These are phyloP conservation scores for Anastatus disparis DNA, from an alignment of 1,140 invertebrate species.

Conservation along the genomic window DNA sequence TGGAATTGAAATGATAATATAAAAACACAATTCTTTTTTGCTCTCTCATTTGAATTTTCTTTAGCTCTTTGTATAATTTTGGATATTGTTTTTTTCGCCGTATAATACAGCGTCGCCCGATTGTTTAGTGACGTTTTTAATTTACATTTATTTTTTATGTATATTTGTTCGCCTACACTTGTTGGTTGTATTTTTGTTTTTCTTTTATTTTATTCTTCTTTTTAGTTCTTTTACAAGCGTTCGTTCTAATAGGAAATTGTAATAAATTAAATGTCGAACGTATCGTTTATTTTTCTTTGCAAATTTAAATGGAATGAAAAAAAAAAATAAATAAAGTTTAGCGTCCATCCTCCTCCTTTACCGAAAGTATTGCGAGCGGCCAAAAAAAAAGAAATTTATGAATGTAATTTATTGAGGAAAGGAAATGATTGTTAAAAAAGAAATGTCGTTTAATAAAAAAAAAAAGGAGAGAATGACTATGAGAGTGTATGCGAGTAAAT, in stretches of 20 bases:
- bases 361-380: conserved; percentile 15
- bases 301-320: too few relatives aligned
- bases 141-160: background rate
- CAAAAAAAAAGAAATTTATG: too few relatives aligned
- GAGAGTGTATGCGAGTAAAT: conserved; percentile 11
- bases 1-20: too few relatives aligned
- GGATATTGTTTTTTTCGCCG: too few relatives aligned
- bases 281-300: too few relatives aligned
- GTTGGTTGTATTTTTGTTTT: conserved; percentile 5
- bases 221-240: too few relatives aligned
- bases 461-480: background rate
- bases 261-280: background rate
- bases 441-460: background rate
- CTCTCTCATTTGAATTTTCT: too few relatives aligned
- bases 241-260: background rate
- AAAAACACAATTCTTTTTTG: too few relatives aligned
- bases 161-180: background rate
- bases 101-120: conserved; percentile 1
- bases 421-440: background rate
- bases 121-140: too few relatives aligned
- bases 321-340: too few relatives aligned
- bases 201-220: conserved; percentile 14
- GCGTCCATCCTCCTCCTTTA: background rate
- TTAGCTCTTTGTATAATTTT: too few relatives aligned
- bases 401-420: conserved; percentile 11